These are phyloP conservation scores for Pseudomyrmex dendroicus DNA, from an alignment of 1,140 invertebrate species.

Conservation along the genomic window DNA sequence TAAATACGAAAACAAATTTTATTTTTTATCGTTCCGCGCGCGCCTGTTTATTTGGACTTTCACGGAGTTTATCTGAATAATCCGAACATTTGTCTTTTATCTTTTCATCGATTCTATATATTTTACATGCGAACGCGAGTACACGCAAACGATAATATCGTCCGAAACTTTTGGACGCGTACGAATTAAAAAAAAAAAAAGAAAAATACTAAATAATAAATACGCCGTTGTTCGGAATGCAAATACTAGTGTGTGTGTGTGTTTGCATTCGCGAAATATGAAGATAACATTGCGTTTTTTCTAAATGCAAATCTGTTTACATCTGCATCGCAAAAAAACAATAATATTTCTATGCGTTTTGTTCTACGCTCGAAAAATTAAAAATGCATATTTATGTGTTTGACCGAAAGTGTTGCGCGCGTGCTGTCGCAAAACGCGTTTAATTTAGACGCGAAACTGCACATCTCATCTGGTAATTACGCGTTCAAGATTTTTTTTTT, in stretches of 20 bases:
- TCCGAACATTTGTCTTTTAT: background rate
- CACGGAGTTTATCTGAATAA: background rate
- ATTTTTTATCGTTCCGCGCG: background rate
- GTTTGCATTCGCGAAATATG: conserved; percentile 40
- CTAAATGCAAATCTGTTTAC: conserved; percentile 57
- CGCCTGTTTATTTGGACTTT: background rate
- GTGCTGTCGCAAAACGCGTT: background rate
- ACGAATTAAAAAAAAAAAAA: too few relatives aligned
- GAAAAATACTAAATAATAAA: conserved; percentile 22
- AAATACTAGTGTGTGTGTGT: conserved; percentile 23
- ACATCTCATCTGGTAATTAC: background rate
- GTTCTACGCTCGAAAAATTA: background rate
- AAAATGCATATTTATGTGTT: conserved; percentile 3
- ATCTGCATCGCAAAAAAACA: conserved; percentile 47
- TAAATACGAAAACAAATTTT: background rate
- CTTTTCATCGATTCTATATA: background rate
- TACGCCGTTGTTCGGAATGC: conserved; percentile 41
- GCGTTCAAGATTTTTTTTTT: background rate
- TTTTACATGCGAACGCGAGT: too few relatives aligned
- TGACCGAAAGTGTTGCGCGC: too few relatives aligned
- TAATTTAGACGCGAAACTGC: conserved; percentile 4
- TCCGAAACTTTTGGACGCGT: conserved; percentile 18
- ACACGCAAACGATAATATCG: conserved; percentile 18
- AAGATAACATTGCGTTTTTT: conserved; percentile 41
- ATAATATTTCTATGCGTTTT: conserved; percentile 19